Conservation (phyloP, 2,113 vertebrate species). For the Poeciliopsis prolifica region DNA sequence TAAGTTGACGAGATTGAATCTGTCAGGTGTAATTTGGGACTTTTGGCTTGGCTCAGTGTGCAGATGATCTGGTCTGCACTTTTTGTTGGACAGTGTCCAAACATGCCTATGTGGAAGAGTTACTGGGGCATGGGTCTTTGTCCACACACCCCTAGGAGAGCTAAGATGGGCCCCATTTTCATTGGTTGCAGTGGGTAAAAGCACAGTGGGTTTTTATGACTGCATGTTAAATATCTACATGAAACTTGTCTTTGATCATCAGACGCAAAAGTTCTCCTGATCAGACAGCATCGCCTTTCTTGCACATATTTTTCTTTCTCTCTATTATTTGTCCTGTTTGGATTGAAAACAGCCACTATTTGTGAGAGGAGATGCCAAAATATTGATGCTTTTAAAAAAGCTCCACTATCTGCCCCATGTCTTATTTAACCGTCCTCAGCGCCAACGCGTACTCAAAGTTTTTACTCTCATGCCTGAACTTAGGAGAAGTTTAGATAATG, state of each 20-base stretch:
- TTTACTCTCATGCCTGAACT: slow-evolving; percentile 57
- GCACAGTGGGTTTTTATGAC: slow-evolving; percentile 27
- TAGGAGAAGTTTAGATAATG: slow-evolving; percentile 55
- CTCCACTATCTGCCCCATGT: slow-evolving; percentile 1
- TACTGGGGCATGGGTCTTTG: slow-evolving; percentile 68
- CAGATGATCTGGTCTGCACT: slow-evolving; percentile 69
- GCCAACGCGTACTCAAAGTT: slow-evolving; percentile 23
- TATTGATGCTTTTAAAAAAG: neutral
- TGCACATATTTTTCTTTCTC: neutral
- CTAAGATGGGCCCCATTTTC: slow-evolving; percentile 46
- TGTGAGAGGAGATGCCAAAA: neutral
- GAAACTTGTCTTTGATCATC: slow-evolving; percentile 27
- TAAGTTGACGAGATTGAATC: slow-evolving; percentile 67
- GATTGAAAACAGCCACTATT: neutral
- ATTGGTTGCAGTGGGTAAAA: slow-evolving; percentile 36
- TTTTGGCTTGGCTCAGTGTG: slow-evolving; percentile 54
- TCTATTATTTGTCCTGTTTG: slow-evolving; percentile 5
- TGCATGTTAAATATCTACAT: slow-evolving; percentile 34
- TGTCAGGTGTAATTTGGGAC: slow-evolving; percentile 75
- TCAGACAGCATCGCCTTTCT: slow-evolving; percentile 24
- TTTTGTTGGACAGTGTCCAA: slow-evolving; percentile 72
- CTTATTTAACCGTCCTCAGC: slow-evolving; percentile 5
- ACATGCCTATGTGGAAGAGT: slow-evolving; percentile 72
- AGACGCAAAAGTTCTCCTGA: slow-evolving; percentile 21
- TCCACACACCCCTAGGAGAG: slow-evolving; percentile 70